Evolutionary conservation across 2,113 vertebrate species (phyloP).

Genomic region (Leucopsar rothschildi): DNA sequence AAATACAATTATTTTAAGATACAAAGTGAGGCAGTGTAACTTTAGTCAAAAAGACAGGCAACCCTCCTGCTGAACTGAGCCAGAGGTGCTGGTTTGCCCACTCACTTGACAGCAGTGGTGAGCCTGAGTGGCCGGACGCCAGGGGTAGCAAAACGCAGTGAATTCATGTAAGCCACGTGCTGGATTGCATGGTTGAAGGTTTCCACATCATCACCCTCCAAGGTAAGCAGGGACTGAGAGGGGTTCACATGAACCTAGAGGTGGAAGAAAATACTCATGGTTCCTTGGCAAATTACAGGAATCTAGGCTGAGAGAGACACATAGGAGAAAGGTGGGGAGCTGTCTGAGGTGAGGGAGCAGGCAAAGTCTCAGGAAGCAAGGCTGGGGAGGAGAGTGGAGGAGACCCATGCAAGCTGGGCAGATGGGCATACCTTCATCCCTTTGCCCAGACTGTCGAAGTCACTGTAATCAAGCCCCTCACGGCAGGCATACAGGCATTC

Average conservation of each 20-base stretch:
- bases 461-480: slow-evolving; percentile 96
- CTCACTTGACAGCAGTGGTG: slow-evolving; percentile 83
- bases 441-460: slow-evolving; percentile 96
- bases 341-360: slow-evolving; percentile 2
- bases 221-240: slow-evolving; percentile 91
- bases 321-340: not conserved
- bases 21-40: not conserved
- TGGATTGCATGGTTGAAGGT: slow-evolving; percentile 96
- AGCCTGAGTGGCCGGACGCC: slow-evolving; percentile 94
- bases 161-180: slow-evolving; percentile 97
- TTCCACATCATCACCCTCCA: slow-evolving; percentile 96
- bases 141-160: slow-evolving; percentile 92
- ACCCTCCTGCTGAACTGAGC: not conserved
- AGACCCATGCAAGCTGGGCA: slow-evolving; percentile 57
- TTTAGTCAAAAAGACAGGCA: not conserved
- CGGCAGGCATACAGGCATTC: slow-evolving; percentile 98
- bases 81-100: not conserved
- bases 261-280: not conserved
- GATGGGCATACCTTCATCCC: slow-evolving; percentile 92
- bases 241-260: slow-evolving; percentile 94
- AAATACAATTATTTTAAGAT: not conserved
- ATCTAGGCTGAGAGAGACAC: not conserved
- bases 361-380: slow-evolving; percentile 35
- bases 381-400: slow-evolving; percentile 5
- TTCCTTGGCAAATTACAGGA: not conserved